Evolutionary conservation across 2,888 invertebrate species (phyloP), one percentile per base, ranked within the genome.

Genomic region (Phragmatobia fuliginosa): DNA sequence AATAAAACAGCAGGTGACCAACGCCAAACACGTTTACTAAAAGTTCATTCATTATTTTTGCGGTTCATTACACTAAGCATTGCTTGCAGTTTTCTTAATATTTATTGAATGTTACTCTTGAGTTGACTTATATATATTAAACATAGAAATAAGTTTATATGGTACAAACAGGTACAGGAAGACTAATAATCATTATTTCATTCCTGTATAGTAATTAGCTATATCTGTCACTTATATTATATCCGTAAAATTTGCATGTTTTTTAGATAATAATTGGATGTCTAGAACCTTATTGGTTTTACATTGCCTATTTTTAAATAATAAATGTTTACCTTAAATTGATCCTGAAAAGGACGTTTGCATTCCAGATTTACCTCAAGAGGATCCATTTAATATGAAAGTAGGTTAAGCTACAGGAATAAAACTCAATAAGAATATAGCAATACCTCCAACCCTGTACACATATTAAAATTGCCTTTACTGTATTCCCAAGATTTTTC

Each of bases 401-500:
- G 31, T 67, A 61, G 25, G 25, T 25, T 16, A 16, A 36, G 25
- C 28, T 52, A 31, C 59, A 56, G 68, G 49, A 67, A 70, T 56
- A 66, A 71, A 64, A 67, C 59, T 70, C 61, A 74, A 68, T 67
- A 74, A 73, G 69, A 68, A 67, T 73, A 70, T 69, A 62, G 62
- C 65, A 67, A 71, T 71, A 67, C 67, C 63, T 63, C 38, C 58
- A 74, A 71, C 62, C 66, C 28, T 65, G 52, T 49, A 45, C 52
- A 69, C 41, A 73, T 67, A 71, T 52, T 63, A 59, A 76, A 69
- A 72, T 76, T 68, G 70, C 72, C 66, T 61, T 36, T 49, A 64
- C 66, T 66, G 63, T 70, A 68, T 79, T 73, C 72, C 70, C 41
- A 31, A 67, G 60, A 73, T 73, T 71, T 70, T 73, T 67, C 65